Evolutionary conservation across 64 coral and sea anemone species (phyloP), one percentile per base, ranked within the genome.

Genomic region (Cladopsammia gracilis): DNA sequence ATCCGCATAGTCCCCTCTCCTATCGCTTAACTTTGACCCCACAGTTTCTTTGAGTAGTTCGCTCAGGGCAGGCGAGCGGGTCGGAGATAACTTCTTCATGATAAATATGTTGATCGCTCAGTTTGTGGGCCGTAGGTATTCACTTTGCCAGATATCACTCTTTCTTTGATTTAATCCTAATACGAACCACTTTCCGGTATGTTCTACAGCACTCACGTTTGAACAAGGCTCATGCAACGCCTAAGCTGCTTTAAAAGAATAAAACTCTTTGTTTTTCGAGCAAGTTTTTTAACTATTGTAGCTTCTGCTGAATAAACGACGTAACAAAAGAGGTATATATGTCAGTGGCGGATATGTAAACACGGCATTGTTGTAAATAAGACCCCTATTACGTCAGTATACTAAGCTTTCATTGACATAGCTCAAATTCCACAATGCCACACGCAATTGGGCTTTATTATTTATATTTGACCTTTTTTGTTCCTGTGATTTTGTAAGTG

Each of bases 11-110:
- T 77, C 75, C 18, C 75, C 75, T 77, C 50, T 77, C 7, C 75
- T 49, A 22, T 77, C 75, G 22, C 75, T 77, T 56, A 77, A 54
- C 18, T 77, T 77, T 25, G 75, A 77, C 11, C 75, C 75, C 50
- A 77, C 50, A 57, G 75, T 56, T 25, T 77, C 75, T 77, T 77
- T 77, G 7, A 57, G 75, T 54, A 77, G 48, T 54, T 77, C 75
- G 20, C 75, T 77, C 16, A 77, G 75, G 9, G 75, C 48, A 11
- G 75, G 75, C 9, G 75, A 54, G 10, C 75, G 75, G 56, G 75
- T 77, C 20, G 75, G 75, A 49, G 75, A 77, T 54, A 77, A 77
- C 75, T 77, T 77, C 75, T 77, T 77, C 75, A 77, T 77, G 48
- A 5, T 64, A 64, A 64, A 64, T 15, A 64, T 5, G 14, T 18